These are phyloP conservation scores for Nineta flava DNA, from an alignment of 2,888 invertebrate species.

Conservation along the genomic window DNA sequence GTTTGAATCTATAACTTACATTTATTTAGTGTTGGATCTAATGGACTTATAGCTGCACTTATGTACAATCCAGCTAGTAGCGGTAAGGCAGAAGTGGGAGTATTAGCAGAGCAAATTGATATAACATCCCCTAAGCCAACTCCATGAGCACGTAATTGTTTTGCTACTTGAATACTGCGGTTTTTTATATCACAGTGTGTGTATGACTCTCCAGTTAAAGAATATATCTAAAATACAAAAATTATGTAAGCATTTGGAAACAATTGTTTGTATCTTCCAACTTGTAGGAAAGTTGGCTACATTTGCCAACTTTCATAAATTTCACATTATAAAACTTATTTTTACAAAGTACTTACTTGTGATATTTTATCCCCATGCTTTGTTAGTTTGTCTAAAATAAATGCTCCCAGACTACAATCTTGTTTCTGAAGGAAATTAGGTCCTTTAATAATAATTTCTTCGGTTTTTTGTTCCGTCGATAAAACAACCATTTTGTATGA, in stretches of 20 bases:
- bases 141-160: conserved; percentile 24
- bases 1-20: conserved; percentile 5
- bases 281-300: too few species aligned
- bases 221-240: conserved; percentile 25
- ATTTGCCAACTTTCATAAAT: too few species aligned
- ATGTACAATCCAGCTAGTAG: conserved; percentile 30
- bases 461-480: not conserved
- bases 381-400: not conserved
- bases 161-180: conserved; percentile 29
- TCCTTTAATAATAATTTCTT: not conserved
- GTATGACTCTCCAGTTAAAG: conserved; percentile 26
- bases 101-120: conserved; percentile 29
- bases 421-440: not conserved
- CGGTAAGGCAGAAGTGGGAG: conserved; percentile 28
- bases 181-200: conserved; percentile 24
- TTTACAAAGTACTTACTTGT: not conserved
- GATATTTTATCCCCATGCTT: not conserved
- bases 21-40: conserved; percentile 18
- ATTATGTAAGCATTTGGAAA: too few species aligned
- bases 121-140: conserved; percentile 29
- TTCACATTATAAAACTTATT: too few species aligned
- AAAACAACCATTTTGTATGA: not conserved
- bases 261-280: too few species aligned
- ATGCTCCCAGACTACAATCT: not conserved
- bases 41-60: conserved; percentile 21